These are phyloP conservation scores for Sus scrofa DNA, from an alignment of 2,113 vertebrate species.

Conservation along the genomic window T2T-Sscrofa CM000815.6:90521001-90521500, in stretches of 20 bases:
- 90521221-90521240: not conserved
- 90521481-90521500: not conserved
- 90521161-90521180: not conserved
- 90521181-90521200: not conserved
- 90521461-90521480: not conserved
- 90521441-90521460: not conserved
- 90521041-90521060: not conserved
- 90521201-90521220: not conserved
- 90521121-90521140: fast-evolving
- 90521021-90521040: not conserved
- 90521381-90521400: not conserved
- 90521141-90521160: not conserved
- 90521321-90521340: not conserved
- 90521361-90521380: not conserved
- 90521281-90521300: not conserved
- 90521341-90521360: not conserved
- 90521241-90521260: not conserved
- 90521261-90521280: not conserved
- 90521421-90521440: not conserved
- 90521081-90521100: not conserved
- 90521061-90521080: not conserved
- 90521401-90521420: not conserved
- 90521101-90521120: not conserved
- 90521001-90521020: not conserved
- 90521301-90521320: not conserved